Evolutionary conservation across 2,888 invertebrate genomes (phyloP), one percentile per base, ranked within the genome.

Genomic region (Amblyteles armatorius): DNA sequence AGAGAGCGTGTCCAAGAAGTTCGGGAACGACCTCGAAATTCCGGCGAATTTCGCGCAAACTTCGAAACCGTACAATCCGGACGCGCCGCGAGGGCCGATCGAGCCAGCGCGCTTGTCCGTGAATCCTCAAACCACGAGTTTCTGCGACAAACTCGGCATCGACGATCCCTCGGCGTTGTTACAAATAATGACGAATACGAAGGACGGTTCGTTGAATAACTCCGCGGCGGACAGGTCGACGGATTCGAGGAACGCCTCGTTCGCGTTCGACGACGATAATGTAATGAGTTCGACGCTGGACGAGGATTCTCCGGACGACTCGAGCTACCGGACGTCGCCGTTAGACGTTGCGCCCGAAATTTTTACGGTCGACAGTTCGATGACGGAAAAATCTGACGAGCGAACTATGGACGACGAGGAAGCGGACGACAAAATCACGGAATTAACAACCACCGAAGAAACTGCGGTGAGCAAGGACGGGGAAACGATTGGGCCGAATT

Each of bases 31-130:
- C 90, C 94, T 99, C 71, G 93, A 92, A 67, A 95, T 99, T 79
- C 98, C 98, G 0, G 94, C 96, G 0, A 97, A 97, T 94, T 99
- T 99, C 94, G 94, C 94, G 22, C 95, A 94, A 88, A 98, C 98
- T 13, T 97, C 96, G 1, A 95, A 96, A 60, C 94, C 96, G 0
- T 97, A 96, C 89, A 93, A 95, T 83, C 94, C 94, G 3, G 94
- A 94, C 52, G 91, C 93, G 9, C 92, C 83, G 29, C 85, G 71
- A 13, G 84, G 82, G 13, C 89, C 79, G 80, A 80, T 67, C 2
- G 88, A 89, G 22, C 88, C 92, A 60, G 95, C 95, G 72, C 94
- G 94, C 16, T 87, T 92, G 19, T 50, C 78, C 48, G 91, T 95
- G 44, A 97, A 97, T 92, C 95, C 96, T 16, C 97, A 97, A 92